phyloP scores from a whole-genome alignment of 2,888 invertebrate genomes.

The Zygaena filipendulae region DNA sequence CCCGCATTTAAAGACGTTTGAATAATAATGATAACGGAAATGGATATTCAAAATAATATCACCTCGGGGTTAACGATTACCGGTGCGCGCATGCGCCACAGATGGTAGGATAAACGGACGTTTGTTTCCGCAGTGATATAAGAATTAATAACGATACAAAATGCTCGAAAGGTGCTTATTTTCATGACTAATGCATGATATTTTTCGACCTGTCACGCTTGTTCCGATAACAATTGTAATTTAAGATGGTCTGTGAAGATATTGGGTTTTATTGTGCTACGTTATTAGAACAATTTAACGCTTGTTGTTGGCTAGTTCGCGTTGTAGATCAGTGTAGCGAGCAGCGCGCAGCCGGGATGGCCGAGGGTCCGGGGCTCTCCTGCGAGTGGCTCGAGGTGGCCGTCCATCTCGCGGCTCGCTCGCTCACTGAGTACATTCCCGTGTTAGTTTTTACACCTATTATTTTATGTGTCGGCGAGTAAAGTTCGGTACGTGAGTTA shows the following conservation, averaged over 20 bases:
- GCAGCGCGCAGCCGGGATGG: no score
- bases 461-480: conserved; percentile 70
- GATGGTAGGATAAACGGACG: conserved; percentile 66
- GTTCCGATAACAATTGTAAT: conserved; percentile 41
- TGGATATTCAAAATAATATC: conserved; percentile 68
- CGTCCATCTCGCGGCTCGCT: conserved; percentile 59
- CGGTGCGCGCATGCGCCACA: conserved; percentile 63
- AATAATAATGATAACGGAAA: conserved; percentile 60
- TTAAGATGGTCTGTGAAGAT: no score
- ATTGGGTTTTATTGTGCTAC: no score
- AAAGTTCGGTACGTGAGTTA: conserved; percentile 70
- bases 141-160: conserved; percentile 67
- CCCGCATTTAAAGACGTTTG: conserved; percentile 45
- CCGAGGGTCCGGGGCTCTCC: conserved; percentile 17
- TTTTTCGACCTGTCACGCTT: conserved; percentile 32
- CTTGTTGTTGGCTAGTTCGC: no score
- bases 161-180: conserved; percentile 67
- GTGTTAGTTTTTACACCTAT: conserved; percentile 70
- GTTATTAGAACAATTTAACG: no score
- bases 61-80: conserved; percentile 69
- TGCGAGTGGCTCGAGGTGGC: conserved; percentile 21
- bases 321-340: no score
- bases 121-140: conserved; percentile 70
- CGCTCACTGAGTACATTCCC: conserved; percentile 68
- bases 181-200: conserved; percentile 66